Conservation (phyloP, 2,888 invertebrate species). For the Agrotis ipsilon region DNA sequence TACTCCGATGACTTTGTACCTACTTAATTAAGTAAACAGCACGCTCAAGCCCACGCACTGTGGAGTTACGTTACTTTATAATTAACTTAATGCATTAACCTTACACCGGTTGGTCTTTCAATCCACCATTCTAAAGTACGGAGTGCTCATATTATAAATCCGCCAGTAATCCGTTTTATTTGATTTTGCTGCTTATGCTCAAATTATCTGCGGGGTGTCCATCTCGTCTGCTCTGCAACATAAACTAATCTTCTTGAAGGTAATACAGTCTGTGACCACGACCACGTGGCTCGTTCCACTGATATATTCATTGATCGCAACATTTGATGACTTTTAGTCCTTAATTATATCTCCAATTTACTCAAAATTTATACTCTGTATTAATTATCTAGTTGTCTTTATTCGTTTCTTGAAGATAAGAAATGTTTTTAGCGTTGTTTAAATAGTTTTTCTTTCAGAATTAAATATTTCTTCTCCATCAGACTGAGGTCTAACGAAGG, state of each 20-base stretch:
- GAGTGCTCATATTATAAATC: not conserved
- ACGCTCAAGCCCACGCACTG: not conserved
- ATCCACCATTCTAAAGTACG: conserved; percentile 4
- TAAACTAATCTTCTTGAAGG: not conserved
- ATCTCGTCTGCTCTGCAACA: not conserved
- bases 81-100: conserved; percentile 5
- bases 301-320: not conserved
- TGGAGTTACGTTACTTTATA: not conserved
- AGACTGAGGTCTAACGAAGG: too few relatives aligned
- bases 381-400: too few relatives aligned
- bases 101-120: not conserved
- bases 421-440: too few relatives aligned
- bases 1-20: not conserved
- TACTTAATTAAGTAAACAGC: not conserved
- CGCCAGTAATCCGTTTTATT: not conserved
- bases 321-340: not conserved
- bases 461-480: too few relatives aligned
- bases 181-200: not conserved
- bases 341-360: not conserved
- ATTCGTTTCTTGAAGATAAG: too few relatives aligned
- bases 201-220: not conserved
- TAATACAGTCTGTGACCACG: not conserved
- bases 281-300: not conserved
- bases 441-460: too few relatives aligned
- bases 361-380: not conserved